A percentile compares a stretch with the other conserved stretches of the same genome.
Evolutionary conservation across 2,113 vertebrate species (phyloP).

Genomic region (Pseudorasbora parva): DNA sequence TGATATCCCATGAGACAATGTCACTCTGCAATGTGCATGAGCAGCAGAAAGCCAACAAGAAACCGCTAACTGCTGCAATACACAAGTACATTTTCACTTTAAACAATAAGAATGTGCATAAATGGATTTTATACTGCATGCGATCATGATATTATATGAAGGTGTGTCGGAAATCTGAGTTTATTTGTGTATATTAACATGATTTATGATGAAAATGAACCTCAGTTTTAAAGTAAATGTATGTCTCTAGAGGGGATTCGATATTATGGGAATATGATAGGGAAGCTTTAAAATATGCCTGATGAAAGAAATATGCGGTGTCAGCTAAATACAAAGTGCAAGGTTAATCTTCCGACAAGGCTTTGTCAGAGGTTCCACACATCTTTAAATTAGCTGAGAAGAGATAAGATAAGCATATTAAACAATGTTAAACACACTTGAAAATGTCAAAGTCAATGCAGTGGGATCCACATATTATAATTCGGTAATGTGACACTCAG

Average conservation of each 20-base stretch:
- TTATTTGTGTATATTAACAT: background rate
- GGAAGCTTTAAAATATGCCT: background rate
- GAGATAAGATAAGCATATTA: conserved; percentile 37
- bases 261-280: background rate
- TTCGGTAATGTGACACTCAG: background rate
- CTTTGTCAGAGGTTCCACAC: conserved; percentile 17
- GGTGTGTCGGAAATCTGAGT: background rate
- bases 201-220: conserved; percentile 21
- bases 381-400: conserved; percentile 24
- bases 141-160: background rate
- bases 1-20: conserved; percentile 38
- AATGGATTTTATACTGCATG: background rate
- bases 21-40: background rate
- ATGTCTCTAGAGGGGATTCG: background rate
- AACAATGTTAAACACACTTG: background rate
- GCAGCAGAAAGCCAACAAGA: conserved; percentile 23
- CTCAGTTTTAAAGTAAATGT: background rate
- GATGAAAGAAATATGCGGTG: background rate
- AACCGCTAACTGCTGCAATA: background rate
- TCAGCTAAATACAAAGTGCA: conserved; percentile 22
- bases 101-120: background rate
- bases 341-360: conserved; percentile 6
- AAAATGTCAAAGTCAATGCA: conserved; percentile 31
- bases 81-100: background rate
- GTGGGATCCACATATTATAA: background rate